Conservation (phyloP, 2,888 invertebrate genomes). For the Eupithecia inturbata region DNA sequence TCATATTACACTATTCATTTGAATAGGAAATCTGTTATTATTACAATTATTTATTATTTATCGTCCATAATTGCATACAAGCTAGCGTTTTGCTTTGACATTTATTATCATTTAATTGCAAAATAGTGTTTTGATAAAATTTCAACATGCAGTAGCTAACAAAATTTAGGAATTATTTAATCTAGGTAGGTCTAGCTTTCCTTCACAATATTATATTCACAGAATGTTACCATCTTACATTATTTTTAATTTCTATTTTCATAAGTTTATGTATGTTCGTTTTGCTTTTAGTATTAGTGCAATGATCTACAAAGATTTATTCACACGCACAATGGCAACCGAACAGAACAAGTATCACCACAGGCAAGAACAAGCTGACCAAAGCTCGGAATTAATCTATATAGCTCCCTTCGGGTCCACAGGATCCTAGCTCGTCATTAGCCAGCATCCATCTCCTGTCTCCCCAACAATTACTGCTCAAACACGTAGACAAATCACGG, state of each 20-base stretch:
- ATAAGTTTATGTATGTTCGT: neutral
- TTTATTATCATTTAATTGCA: constrained; percentile 27
- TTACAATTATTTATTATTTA: constrained; percentile 40
- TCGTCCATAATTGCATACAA: constrained; percentile 37
- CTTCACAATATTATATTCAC: neutral
- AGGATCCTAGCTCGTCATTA: constrained; percentile 52
- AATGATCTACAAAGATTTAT: constrained; percentile 26
- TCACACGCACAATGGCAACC: constrained; percentile 22
- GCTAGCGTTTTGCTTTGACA: constrained; percentile 30
- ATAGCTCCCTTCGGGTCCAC: neutral
- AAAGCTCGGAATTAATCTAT: constrained; percentile 3
- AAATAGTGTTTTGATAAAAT: constrained; percentile 1
- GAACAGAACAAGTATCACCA: constrained; percentile 26
- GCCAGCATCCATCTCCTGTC: constrained; percentile 70
- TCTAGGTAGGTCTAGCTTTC: neutral
- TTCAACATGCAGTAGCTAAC: neutral
- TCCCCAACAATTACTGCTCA: constrained; percentile 65
- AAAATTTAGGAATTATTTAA: neutral
- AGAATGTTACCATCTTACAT: neutral
- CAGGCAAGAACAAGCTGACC: constrained; percentile 6
- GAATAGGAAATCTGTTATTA: constrained; percentile 32
- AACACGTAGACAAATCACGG: constrained; percentile 64
- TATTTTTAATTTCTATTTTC: neutral
- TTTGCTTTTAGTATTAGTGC: neutral
- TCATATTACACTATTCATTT: constrained; percentile 32